phyloP scores from a whole-genome alignment of 2,113 vertebrate genomes.

The Ornithorhynchus anatinus region DNA sequence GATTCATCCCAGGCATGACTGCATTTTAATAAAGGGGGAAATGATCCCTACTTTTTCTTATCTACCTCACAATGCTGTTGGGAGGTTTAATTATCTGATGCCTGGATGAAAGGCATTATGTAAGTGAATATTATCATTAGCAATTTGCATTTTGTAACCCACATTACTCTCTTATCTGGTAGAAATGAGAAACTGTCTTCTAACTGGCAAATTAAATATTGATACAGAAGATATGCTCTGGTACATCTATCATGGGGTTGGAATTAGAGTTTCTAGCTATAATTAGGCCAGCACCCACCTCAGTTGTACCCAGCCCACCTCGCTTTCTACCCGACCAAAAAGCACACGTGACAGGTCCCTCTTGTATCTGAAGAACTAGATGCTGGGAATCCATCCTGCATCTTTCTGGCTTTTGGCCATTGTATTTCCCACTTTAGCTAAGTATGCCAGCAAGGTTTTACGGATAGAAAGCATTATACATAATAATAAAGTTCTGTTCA shows the following conservation, averaged over 20 bases:
- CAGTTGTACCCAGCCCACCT: no score
- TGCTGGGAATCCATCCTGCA: no score
- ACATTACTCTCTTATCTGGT: conserved; percentile 12
- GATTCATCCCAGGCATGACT: not conserved
- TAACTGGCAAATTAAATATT: conserved; percentile 55
- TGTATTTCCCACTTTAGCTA: no score
- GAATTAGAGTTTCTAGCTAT: not conserved
- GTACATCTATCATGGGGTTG: not conserved
- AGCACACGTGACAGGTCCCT: no score
- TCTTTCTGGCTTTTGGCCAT: no score
- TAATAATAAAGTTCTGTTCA: no score
- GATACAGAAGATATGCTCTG: conserved; percentile 9
- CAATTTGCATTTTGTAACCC: conserved; percentile 30
- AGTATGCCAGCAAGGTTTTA: no score
- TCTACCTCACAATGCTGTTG: not conserved
- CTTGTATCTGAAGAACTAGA: no score
- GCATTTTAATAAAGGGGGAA: not conserved
- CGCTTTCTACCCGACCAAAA: no score
- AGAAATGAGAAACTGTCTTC: conserved; percentile 36
- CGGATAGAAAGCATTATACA: no score
- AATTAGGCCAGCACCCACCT: no score
- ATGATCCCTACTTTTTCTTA: not conserved
- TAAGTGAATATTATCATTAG: conserved; percentile 42
- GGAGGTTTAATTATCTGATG: not conserved
- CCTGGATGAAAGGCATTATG: conserved; percentile 5